Conservation (phyloP, 2,797 vertebrate genomes). For the Pteronotus mesoamericanus region DNA sequence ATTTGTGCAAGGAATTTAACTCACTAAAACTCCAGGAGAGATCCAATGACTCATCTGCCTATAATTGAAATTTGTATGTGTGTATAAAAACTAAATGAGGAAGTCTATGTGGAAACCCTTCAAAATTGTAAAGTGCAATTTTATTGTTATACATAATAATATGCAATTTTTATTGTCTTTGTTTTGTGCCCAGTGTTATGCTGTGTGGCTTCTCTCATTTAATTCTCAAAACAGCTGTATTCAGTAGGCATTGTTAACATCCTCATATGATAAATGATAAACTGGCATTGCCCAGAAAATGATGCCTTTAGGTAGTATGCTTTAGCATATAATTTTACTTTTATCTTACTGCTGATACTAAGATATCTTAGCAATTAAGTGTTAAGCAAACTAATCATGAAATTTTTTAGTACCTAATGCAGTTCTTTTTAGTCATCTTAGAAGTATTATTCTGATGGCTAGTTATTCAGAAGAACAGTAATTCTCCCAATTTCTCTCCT, state of each 20-base stretch:
- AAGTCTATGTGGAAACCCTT: neutral
- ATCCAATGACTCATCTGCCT: neutral
- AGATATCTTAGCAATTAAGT: neutral
- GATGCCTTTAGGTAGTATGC: neutral
- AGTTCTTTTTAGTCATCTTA: neutral
- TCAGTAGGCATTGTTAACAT: neutral
- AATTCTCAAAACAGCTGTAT: neutral
- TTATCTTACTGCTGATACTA: neutral
- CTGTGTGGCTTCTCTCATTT: neutral
- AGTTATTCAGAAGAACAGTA: neutral
- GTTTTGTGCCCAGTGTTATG: neutral
- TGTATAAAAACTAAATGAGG: neutral
- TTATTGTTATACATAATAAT: neutral
- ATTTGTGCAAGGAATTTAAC: neutral
- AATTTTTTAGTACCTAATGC: neutral
- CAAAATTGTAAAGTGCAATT: neutral
- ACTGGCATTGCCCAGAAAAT: neutral
- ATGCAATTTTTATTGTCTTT: neutral
- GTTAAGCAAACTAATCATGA: neutral
- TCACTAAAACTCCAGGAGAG: neutral
- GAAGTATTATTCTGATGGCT: neutral
- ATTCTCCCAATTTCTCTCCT: neutral
- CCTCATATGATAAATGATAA: neutral
- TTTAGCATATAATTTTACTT: neutral
- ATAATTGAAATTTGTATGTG: neutral